Conservation (phyloP, 1,140 invertebrate species). For the Drosophila willistoni region DNA sequence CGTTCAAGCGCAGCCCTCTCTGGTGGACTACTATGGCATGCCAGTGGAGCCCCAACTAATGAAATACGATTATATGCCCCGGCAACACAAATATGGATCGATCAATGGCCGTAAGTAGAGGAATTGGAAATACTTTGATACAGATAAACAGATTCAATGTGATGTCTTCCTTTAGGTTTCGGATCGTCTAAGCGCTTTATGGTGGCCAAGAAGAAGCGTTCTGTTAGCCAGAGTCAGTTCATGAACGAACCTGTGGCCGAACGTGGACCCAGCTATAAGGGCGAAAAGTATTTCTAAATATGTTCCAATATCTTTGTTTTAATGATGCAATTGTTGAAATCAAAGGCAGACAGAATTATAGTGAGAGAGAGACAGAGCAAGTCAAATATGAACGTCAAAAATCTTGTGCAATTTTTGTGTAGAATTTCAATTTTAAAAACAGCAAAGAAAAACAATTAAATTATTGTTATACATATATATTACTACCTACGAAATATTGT, state of each 20-base stretch:
- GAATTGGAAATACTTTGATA: not conserved
- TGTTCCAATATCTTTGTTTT: slow-evolving; percentile 28
- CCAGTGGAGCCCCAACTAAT: slow-evolving; percentile 70
- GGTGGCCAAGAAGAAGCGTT: slow-evolving; percentile 82
- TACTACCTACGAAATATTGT: slow-evolving; percentile 39
- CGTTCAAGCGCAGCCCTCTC: slow-evolving; percentile 39
- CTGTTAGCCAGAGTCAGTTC: slow-evolving; percentile 66
- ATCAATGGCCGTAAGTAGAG: slow-evolving; percentile 55
- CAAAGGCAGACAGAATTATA: slow-evolving; percentile 26
- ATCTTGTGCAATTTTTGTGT: slow-evolving; percentile 70
- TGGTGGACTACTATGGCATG: slow-evolving; percentile 77
- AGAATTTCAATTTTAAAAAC: slow-evolving; percentile 62
- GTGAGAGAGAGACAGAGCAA: slow-evolving; percentile 27
- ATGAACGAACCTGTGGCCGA: slow-evolving; percentile 63
- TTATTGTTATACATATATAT: slow-evolving; percentile 52
- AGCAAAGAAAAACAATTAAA: slow-evolving; percentile 40
- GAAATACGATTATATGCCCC: slow-evolving; percentile 73
- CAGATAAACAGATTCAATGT: too few species aligned
- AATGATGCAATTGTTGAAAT: slow-evolving; percentile 19
- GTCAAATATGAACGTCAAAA: slow-evolving; percentile 43
- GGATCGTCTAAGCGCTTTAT: slow-evolving; percentile 75
- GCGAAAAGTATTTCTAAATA: slow-evolving; percentile 73
- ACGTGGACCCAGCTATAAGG: slow-evolving; percentile 64
- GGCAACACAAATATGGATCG: slow-evolving; percentile 67
- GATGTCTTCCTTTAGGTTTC: slow-evolving; percentile 38